phyloP scores from a whole-genome alignment of 1,140 invertebrate genomes.

The Tetramorium alpestre region DNA sequence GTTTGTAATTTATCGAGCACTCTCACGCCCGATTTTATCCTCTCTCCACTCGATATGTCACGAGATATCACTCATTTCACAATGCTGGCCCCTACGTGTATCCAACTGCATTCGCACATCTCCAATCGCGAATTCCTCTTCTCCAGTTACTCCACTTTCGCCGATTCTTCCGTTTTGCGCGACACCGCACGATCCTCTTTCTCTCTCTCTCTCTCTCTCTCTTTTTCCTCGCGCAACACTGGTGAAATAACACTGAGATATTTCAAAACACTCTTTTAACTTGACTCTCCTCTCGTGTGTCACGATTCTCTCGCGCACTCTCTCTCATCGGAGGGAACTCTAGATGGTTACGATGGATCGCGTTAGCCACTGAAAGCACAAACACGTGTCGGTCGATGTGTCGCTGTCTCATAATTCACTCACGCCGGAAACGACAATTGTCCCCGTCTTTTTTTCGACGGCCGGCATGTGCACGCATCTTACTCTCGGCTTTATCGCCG shows the following conservation, averaged over 20 bases:
- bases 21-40: conserved; percentile 35
- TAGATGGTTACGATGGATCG: conserved; percentile 28
- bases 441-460: neutral
- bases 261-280: conserved; percentile 21
- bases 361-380: conserved; percentile 45
- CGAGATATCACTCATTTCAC: conserved; percentile 36
- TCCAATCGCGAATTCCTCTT: neutral
- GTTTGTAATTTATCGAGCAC: conserved; percentile 37
- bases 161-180: neutral
- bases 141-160: neutral
- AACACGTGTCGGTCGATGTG: conserved; percentile 27
- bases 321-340: neutral
- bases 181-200: neutral
- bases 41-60: conserved; percentile 38
- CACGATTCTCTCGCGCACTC: neutral
- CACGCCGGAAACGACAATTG: neutral
- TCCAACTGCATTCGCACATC: neutral
- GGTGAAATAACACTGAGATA: neutral
- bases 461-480: conserved; percentile 32
- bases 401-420: conserved; percentile 1
- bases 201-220: neutral
- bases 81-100: neutral
- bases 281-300: conserved; percentile 14
- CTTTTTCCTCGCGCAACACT: neutral
- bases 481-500: conserved; percentile 14